Conservation (phyloP, 2,797 vertebrate species). For the Graptemys geographica region DNA sequence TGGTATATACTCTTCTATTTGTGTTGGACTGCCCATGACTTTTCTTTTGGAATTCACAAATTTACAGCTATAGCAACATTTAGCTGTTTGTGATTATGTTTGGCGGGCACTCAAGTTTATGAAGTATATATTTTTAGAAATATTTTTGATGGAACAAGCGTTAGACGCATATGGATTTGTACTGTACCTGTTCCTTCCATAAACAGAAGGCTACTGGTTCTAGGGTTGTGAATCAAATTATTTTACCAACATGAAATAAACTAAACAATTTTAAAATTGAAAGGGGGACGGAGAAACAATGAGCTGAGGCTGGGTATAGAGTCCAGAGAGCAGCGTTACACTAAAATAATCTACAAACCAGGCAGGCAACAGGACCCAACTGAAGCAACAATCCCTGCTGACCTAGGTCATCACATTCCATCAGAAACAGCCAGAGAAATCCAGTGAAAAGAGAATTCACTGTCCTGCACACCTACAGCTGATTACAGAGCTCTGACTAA, state of each 20-base stretch:
- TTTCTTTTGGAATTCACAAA: not conserved
- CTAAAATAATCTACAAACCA: constrained; percentile 38
- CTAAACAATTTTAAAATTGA: not conserved
- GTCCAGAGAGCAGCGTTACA: constrained; percentile 26
- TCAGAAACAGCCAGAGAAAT: constrained; percentile 71
- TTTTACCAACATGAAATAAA: not conserved
- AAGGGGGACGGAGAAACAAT: constrained; percentile 14
- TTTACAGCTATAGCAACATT: not conserved
- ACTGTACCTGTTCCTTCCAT: not conserved
- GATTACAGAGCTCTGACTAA: constrained; percentile 39
- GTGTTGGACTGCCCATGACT: not conserved
- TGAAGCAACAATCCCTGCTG: constrained; percentile 29
- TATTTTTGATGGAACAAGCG: not conserved
- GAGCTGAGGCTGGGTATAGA: not conserved
- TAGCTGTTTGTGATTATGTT: not conserved
- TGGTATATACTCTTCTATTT: not conserved
- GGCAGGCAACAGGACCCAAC: constrained; percentile 73
- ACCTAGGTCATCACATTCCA: constrained; percentile 79
- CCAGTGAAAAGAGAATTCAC: constrained; percentile 57
- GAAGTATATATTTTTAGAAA: not conserved
- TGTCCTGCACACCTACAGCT: constrained; percentile 15
- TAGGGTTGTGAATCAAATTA: not conserved
- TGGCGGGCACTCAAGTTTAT: not conserved
- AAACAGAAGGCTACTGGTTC: not conserved
- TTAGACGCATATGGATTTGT: not conserved